phyloP scores from a whole-genome alignment of 2,888 invertebrate species.

The Gymnoscelis rufifasciata region DNA sequence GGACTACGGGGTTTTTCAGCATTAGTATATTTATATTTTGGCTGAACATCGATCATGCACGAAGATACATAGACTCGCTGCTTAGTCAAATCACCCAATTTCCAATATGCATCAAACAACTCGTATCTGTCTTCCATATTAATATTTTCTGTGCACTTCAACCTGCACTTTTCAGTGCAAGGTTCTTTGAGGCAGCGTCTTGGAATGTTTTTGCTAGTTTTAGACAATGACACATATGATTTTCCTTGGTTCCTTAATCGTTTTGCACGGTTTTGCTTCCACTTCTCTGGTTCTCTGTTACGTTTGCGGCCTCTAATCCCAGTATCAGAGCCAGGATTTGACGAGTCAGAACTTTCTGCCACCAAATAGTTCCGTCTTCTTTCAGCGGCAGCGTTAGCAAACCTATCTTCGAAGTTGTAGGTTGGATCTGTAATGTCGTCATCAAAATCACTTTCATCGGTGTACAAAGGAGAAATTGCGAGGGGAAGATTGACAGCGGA shows the following conservation, averaged over 20 bases:
- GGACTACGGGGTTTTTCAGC: slow-evolving; percentile 8
- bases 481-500: no score
- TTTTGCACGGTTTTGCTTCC: background rate
- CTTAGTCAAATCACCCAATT: slow-evolving; percentile 11
- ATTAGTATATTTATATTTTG: slow-evolving; percentile 20
- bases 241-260: background rate
- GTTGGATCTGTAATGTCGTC: no score
- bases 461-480: no score
- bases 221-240: background rate
- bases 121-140: slow-evolving; percentile 1
- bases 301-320: background rate
- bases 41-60: slow-evolving; percentile 13
- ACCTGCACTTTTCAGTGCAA: background rate
- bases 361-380: no score
- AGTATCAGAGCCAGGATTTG: no score
- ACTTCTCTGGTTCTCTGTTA: background rate
- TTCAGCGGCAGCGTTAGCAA: no score
- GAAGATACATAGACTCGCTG: slow-evolving; percentile 9
- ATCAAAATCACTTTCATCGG: no score
- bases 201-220: background rate
- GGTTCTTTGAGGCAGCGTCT: background rate
- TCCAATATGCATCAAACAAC: slow-evolving; percentile 15
- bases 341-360: no score
- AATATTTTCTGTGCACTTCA: background rate
- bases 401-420: no score